Evolutionary conservation across 2,888 invertebrate genomes (phyloP), one percentile per base, ranked within the genome.

Genomic region (Platycheirus albimanus): DNA sequence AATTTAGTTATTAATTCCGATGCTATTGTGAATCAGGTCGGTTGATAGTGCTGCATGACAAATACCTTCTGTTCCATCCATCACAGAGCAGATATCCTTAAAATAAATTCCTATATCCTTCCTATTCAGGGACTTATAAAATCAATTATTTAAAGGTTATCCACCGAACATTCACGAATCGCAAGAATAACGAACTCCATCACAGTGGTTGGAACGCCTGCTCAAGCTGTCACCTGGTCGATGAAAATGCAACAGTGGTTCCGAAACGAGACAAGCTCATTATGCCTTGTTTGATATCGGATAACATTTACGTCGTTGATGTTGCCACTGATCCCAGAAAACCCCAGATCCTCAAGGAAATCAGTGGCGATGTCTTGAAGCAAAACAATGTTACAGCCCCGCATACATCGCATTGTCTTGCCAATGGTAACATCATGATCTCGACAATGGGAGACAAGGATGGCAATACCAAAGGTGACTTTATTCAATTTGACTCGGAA

Each of bases 181-280:
- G 94, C 81, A 90, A 92, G 2, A 95, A 95, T 0, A 97, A 99
- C 87, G 99, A 99, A 89, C 91, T 99, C 0, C 99, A 99, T 89
- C 99, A 99, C 89, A 95, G 95, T 45, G 99, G 99, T 0, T 99
- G 99, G 99, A 99, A 99, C 89, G 94, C 97, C 0, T 99, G 99
- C 90, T 97, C 98, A 86, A 98, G 98, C 90, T 99, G 98, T 89
- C 93, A 95, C 89, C 83, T 86, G 20, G 86, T 89, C 8, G 88
- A 90, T 43, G 86, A 88, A 38, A 88, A 90, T 80, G 91, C 91
- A 61, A 90, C 87, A 17, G 80, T 72, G 0, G 89, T 92, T 0
- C 91, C 94, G 3, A 93, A 92, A 72, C 92, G 99, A 19, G 94
- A 97, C 89, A 94, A 95, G 47, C 91, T 99, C 38, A 93, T 99